These are phyloP conservation scores for Chaetura pelagica DNA, from an alignment of 2,113 vertebrate species.

Conservation along the genomic window DNA sequence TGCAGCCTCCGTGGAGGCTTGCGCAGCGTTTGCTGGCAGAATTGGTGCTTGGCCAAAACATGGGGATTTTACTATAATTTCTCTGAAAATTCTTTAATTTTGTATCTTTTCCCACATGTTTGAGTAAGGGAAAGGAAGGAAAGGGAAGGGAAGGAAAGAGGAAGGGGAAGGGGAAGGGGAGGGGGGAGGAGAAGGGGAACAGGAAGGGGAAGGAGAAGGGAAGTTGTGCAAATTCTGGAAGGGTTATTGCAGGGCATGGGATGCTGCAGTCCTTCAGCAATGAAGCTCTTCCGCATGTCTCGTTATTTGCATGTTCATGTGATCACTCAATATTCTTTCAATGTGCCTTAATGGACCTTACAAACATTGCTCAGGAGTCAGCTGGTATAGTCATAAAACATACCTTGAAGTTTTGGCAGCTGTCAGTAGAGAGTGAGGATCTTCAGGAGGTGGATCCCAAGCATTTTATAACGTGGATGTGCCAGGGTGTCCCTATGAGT, in stretches of 20 bases:
- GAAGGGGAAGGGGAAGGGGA: not conserved
- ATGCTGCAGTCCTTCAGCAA: not conserved
- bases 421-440: not conserved
- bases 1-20: not conserved
- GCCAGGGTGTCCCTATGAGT: not conserved
- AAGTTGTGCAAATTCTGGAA: not conserved
- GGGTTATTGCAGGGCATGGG: not conserved
- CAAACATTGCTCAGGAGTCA: not conserved
- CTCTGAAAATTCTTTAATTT: not conserved
- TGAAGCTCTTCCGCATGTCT: not conserved
- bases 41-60: not conserved
- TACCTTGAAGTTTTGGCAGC: not conserved
- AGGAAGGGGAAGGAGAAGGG: not conserved
- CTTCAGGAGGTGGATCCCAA: not conserved
- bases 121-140: not conserved
- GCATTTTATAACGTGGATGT: not conserved
- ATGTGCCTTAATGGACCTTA: not conserved
- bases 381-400: not conserved
- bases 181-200: not conserved
- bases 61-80: not conserved
- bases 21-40: not conserved
- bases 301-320: accelerated
- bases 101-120: not conserved
- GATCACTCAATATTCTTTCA: not conserved
- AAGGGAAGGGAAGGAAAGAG: too few relatives aligned